Evolutionary conservation across 2,113 vertebrate species (phyloP).

Genomic region (Anser brachyrhynchus): DNA sequence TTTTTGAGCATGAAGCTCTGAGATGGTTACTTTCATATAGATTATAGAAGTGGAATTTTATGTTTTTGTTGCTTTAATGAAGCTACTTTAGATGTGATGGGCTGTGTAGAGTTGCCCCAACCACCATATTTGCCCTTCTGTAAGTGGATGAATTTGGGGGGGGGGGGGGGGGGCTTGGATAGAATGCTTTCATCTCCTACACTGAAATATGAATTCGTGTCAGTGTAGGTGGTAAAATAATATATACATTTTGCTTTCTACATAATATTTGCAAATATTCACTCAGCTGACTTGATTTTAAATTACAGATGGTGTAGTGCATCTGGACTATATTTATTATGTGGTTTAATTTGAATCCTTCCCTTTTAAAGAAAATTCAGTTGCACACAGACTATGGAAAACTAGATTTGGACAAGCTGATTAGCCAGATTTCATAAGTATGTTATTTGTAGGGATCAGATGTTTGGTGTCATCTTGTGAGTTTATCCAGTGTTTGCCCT

Average conservation of each 20-base stretch:
- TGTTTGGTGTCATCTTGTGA: not conserved
- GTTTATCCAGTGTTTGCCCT: not conserved
- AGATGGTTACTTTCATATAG: not conserved
- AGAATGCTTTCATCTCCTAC: not conserved
- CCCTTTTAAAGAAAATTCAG: not conserved
- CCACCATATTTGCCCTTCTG: not conserved
- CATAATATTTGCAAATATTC: not conserved
- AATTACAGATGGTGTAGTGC: not conserved
- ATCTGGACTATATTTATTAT: not conserved
- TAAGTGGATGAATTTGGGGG: not conserved
- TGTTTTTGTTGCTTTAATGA: not conserved
- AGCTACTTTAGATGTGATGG: not conserved
- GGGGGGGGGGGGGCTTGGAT: not conserved
- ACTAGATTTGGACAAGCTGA: not conserved
- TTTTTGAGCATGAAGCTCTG: not conserved
- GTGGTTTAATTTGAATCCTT: not conserved
- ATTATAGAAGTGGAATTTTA: not conserved
- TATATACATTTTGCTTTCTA: not conserved
- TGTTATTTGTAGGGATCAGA: not conserved
- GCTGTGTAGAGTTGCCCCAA: not conserved
- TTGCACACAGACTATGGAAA: not conserved
- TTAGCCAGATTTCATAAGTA: no score
- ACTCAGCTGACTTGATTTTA: not conserved
- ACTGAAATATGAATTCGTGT: not conserved
- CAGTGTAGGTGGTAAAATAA: not conserved